Conservation (phyloP, 2,888 invertebrate genomes). For the Drosophila neonasuta region DNA sequence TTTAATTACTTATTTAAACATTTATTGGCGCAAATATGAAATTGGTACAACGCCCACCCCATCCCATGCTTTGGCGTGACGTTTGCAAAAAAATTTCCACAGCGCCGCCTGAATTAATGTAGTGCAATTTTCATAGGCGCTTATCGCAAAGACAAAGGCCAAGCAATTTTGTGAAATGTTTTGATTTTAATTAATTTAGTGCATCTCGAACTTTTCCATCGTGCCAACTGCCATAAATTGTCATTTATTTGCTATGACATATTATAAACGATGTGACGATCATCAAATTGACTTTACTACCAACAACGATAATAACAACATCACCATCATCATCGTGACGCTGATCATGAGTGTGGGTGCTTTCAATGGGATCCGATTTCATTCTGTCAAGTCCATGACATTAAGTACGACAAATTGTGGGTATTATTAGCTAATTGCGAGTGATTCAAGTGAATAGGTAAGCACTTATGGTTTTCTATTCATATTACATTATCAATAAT, state of each 20-base stretch:
- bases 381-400: constrained; percentile 40
- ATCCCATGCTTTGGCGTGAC: constrained; percentile 23
- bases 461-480: not conserved
- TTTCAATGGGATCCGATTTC: constrained; percentile 39
- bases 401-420: constrained; percentile 20
- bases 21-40: constrained; percentile 48
- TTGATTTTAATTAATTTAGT: constrained; percentile 58
- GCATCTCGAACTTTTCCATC: constrained; percentile 49
- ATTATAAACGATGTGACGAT: constrained; percentile 24
- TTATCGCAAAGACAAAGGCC: constrained; percentile 41
- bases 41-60: constrained; percentile 40
- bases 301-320: not conserved
- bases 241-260: constrained; percentile 40
- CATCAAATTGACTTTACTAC: constrained; percentile 22
- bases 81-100: constrained; percentile 41
- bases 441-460: not conserved
- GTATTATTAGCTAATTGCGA: constrained; percentile 2
- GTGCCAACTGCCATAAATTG: constrained; percentile 25
- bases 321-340: constrained; percentile 18
- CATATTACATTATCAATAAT: not conserved
- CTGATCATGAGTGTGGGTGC: constrained; percentile 32
- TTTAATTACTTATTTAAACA: constrained; percentile 57
- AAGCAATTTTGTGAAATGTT: constrained; percentile 34
- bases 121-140: constrained; percentile 36
- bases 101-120: constrained; percentile 17